A percentile compares a stretch with the other conserved stretches of the same genome.
Evolutionary conservation across 2,888 invertebrate species (phyloP).

Genomic region (Drosophila putrida): DNA sequence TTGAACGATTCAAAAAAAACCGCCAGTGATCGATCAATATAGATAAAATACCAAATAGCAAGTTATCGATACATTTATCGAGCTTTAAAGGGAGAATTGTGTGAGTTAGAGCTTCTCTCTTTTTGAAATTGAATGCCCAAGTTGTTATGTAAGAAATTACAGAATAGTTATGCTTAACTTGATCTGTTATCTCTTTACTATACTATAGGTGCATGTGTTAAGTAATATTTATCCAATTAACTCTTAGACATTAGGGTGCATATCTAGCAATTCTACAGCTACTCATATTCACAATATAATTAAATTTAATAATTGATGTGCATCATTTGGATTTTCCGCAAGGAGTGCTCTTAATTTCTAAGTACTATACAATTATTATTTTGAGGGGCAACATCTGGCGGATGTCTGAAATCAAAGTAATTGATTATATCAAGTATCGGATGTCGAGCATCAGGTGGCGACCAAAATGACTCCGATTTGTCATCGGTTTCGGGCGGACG

Average conservation of each 20-base stretch:
- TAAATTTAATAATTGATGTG: neutral
- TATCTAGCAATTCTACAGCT: conserved; percentile 6
- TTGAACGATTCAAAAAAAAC: neutral
- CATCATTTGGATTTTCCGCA: conserved; percentile 6
- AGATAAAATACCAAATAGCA: neutral
- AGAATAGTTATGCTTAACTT: neutral
- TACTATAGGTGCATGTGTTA: conserved; percentile 9
- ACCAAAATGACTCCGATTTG: conserved; percentile 12
- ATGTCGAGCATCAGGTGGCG: conserved; percentile 20
- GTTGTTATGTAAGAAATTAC: neutral
- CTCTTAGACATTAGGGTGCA: neutral
- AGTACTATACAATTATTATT: conserved; percentile 23
- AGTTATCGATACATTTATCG: conserved; percentile 4
- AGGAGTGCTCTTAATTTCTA: conserved; percentile 6
- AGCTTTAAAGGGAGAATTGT: neutral
- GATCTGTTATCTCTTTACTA: neutral
- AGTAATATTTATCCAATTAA: neutral
- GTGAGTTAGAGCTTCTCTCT: neutral
- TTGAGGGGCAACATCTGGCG: conserved; percentile 27
- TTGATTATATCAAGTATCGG: conserved; percentile 12
- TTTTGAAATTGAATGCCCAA: too few species aligned
- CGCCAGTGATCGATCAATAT: neutral
- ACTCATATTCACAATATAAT: conserved; percentile 10
- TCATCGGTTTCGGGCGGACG: conserved; percentile 19
- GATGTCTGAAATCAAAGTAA: conserved; percentile 3